phyloP scores from a whole-genome alignment of 2,888 invertebrate genomes.

The Macrophya annulata region DNA sequence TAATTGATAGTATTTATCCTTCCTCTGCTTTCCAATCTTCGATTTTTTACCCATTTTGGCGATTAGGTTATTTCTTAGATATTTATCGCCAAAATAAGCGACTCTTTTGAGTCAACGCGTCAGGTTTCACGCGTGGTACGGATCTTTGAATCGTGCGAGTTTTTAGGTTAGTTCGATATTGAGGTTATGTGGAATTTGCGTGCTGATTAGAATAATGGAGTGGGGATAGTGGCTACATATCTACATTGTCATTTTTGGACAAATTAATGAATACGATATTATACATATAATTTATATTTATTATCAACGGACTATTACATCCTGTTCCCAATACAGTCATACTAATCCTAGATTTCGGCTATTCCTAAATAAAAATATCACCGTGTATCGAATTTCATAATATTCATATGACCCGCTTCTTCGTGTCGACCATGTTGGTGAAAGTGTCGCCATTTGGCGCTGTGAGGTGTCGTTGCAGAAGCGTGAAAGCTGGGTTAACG shows the following conservation, averaged over 20 bases:
- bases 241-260: neutral
- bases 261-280: neutral
- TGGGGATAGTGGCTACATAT: neutral
- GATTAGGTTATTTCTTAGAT: no score
- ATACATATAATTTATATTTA: neutral
- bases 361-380: neutral
- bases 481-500: neutral
- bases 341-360: neutral
- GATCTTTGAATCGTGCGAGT: neutral
- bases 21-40: conserved; percentile 98
- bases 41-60: conserved; percentile 94
- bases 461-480: neutral
- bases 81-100: neutral
- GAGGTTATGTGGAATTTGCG: neutral
- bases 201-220: neutral
- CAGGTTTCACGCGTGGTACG: neutral
- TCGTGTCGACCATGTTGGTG: neutral
- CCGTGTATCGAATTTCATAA: neutral
- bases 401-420: neutral
- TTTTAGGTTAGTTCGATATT: conserved; percentile 22
- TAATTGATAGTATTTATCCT: conserved; percentile 98
- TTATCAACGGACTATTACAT: neutral
- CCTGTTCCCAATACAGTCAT: neutral
- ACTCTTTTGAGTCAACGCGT: conserved; percentile 23
- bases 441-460: conserved; percentile 7